phyloP scores from a whole-genome alignment of 2,888 invertebrate species.

The Clivina fossor region DNA sequence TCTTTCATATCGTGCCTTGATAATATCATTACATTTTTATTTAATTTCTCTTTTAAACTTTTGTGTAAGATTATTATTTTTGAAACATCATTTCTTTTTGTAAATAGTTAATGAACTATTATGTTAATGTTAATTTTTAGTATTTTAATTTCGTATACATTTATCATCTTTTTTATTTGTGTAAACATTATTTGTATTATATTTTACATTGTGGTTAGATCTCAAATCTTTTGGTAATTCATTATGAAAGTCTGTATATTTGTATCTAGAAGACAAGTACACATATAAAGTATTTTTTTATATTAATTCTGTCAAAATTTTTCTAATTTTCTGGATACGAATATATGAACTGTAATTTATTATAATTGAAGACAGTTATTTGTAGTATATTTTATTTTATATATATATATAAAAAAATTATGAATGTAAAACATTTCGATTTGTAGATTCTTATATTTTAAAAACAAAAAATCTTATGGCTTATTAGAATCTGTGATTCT shows the following conservation, averaged over 20 bases:
- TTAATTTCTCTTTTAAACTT: conserved; percentile 27
- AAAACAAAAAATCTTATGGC: conserved; percentile 17
- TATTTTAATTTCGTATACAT: conserved; percentile 29
- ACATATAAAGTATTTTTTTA: conserved; percentile 7
- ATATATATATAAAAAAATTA: too few relatives aligned
- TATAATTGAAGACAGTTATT: conserved; percentile 15
- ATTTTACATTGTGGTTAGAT: conserved; percentile 26
- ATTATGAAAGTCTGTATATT: conserved; percentile 24
- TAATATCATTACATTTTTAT: conserved; percentile 31
- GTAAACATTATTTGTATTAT: conserved; percentile 31
- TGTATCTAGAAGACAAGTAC: too few relatives aligned
- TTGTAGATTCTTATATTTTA: not conserved
- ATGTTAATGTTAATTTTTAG: conserved; percentile 28
- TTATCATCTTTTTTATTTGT: conserved; percentile 14
- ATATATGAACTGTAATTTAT: conserved; percentile 20
- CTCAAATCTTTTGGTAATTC: conserved; percentile 22
- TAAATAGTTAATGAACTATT: conserved; percentile 26
- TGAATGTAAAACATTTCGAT: not conserved
- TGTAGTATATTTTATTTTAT: not conserved
- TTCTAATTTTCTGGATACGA: conserved; percentile 16
- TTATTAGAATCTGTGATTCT: conserved; percentile 32
- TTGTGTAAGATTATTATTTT: conserved; percentile 25
- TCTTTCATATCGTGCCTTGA: conserved; percentile 31
- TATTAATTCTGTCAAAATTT: not conserved
- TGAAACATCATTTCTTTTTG: conserved; percentile 13